A percentile compares a stretch with the other conserved stretches of the same genome.
Evolutionary conservation across 1,140 invertebrate genomes (phyloP).

Genomic region (Nautilus pompilius): DNA sequence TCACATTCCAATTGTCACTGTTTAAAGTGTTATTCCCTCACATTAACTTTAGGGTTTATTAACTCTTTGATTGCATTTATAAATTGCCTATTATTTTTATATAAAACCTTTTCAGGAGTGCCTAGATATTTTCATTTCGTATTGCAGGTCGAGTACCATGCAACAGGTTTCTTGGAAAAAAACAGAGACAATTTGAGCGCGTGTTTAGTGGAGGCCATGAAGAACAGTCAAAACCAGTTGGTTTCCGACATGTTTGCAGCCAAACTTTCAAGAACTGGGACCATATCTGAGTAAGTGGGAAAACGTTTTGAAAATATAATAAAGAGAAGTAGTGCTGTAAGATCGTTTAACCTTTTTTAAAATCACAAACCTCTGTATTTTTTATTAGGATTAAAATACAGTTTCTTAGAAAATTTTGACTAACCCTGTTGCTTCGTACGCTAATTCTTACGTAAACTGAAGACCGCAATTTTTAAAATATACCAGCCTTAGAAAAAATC

Average conservation of each 20-base stretch:
- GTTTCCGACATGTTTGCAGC: constrained; percentile 36
- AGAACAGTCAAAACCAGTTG: constrained; percentile 33
- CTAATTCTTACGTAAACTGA: background rate
- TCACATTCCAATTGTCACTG: too few species aligned
- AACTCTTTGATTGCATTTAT: too few species aligned
- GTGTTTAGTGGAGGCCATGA: constrained; percentile 36
- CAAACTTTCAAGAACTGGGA: constrained; percentile 28
- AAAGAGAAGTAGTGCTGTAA: too few species aligned
- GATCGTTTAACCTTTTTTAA: too few species aligned
- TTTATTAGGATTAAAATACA: too few species aligned
- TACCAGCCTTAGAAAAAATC: background rate
- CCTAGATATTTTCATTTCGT: background rate
- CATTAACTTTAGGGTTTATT: too few species aligned
- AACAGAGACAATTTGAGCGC: constrained; percentile 72
- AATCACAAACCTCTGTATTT: too few species aligned
- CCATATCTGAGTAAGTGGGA: constrained; percentile 26
- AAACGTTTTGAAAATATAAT: too few species aligned
- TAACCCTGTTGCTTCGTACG: background rate
- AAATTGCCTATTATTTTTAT: too few species aligned
- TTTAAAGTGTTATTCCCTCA: too few species aligned
- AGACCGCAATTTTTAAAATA: background rate
- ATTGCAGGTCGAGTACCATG: constrained; percentile 58
- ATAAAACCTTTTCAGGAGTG: too few species aligned
- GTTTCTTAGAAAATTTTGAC: too few species aligned
- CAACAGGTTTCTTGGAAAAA: constrained; percentile 93